Evolutionary conservation across 1,140 invertebrate species (phyloP), one percentile per base, ranked within the genome.

Genomic region (Muscidifurax raptorellus): DNA sequence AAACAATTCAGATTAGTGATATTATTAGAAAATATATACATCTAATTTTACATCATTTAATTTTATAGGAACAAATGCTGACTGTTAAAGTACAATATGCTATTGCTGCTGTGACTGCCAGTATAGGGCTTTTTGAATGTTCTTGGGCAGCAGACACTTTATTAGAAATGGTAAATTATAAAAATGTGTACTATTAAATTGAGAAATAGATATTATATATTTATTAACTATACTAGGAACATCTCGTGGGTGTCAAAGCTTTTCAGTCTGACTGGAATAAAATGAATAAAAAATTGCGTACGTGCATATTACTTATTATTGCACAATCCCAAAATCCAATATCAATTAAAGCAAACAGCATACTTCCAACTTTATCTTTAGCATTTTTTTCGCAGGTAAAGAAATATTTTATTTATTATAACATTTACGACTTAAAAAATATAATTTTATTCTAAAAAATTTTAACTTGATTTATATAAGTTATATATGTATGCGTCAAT

Each of bases 121-220:
- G 83, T 7, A 4, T 87, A 1, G 88, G 88, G 32, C 86, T 90
- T 1, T 89, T 90, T 66, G 87, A 88, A 77, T 89, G 86, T 40
- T 82, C 87, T 0, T 89, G 85, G 87, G 88, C 90, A 40, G 87
- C 89, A 2, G 89, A 90, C 52, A 69, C 85, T 2, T 47, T 90
- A 12, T 82, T 89, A 15, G 47, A 87, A n/a, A 67, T 76, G 67
- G 89, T 90, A 72, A 85, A 74, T 22, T 74, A 32, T 6, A 74
- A 1, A 76, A 47, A 76, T 25, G 1, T 47, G 32, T 25, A 22
- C 25, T 25, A 32, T 27, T n/a, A 27, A 27, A 52, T 52, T 52
- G 12, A 12, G 27, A 4, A 44, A 30, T n/a, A 74, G 2, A 76
- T 3, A 47, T 18, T 76, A 6, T 13, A 40, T 74, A 0, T 10